phyloP scores from a whole-genome alignment of 2,888 invertebrate species.

The Thymelicus lineola region DNA sequence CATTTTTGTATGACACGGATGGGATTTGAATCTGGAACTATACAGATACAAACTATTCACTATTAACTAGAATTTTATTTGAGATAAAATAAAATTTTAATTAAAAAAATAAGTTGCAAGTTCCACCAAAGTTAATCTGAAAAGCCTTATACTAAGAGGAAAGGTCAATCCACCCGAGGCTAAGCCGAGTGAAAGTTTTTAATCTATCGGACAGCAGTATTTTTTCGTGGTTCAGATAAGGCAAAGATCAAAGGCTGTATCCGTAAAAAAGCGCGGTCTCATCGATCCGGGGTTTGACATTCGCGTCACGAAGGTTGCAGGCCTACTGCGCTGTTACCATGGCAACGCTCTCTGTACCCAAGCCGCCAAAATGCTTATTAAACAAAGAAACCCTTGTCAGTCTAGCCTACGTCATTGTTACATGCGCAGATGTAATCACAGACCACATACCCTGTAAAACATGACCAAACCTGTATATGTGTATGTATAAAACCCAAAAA shows the following conservation, averaged over 20 bases:
- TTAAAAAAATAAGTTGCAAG: too few relatives aligned
- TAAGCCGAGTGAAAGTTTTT: not conserved
- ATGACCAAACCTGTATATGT: too few relatives aligned
- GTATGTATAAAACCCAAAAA: too few relatives aligned
- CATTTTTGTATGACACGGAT: too few relatives aligned
- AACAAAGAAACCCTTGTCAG: not conserved
- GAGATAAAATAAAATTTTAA: too few relatives aligned
- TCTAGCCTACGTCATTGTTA: not conserved
- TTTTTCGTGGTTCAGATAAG: constrained; percentile 28
- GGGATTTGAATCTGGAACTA: too few relatives aligned
- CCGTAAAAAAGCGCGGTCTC: constrained; percentile 58
- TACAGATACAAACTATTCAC: too few relatives aligned
- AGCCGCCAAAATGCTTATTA: constrained; percentile 42
- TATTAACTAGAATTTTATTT: too few relatives aligned
- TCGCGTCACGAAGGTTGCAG: constrained; percentile 74
- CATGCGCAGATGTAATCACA: too few relatives aligned
- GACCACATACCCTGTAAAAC: too few relatives aligned
- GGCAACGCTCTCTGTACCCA: constrained; percentile 56
- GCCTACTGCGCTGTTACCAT: constrained; percentile 78
- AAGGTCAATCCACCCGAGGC: not conserved
- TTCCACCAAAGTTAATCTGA: too few relatives aligned
- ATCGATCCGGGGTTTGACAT: constrained; percentile 70
- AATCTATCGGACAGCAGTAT: constrained; percentile 6
- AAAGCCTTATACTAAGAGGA: not conserved
- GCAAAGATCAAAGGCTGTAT: constrained; percentile 46